Base-by-base conservation (phyloP, 2,888 invertebrate genomes). In the Melanostoma mellinum region DNA sequence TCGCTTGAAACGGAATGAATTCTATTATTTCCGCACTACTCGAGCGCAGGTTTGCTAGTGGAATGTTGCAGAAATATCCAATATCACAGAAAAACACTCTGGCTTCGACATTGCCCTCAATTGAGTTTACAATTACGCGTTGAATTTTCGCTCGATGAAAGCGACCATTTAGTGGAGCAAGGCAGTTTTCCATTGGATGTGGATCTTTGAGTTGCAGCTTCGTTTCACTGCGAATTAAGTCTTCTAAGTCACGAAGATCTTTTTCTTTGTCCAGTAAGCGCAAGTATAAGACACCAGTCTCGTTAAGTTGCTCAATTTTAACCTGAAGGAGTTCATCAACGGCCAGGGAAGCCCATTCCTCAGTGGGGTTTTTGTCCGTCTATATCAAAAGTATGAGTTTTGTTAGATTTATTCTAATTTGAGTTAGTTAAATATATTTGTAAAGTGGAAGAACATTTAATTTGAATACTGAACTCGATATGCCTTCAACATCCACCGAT, bases 61-160 rank as follows among this genome's bases (percentile, higher is more conserved):
- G 48, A 6, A 36, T 33, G 33, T 52, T 84, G 4, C 9, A 32
- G 6, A 75, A 71, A 1, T 38, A 3, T 2, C 84, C 84, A 1
- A 52, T 60, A 44, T 84, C 84, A 40, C 84, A 84, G 10, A 75
- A 79, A 42, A 84, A 84, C 2, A 79, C 65, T 36, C 74, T 60
- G 0, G 74, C 84, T 42, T 71, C 36, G 3, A 87, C 72, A 40
- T 82, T 82, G 8, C 85, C 65, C 2, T 76, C 67, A 3, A 56
- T 60, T 0, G 73, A 68, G 4, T 67, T 71, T 6, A 79, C 68
- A 33, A 85, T 77, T 2, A 88, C 42, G 2, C 85, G 86, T 55
- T 86, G 85, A n/a, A 88, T 72, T 72, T 88, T 87, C 1, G 87
- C 88, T 4, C 88, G 87, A 56, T 87, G 85, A 67, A 86, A 88